A percentile compares a stretch with the other conserved stretches of the same genome.
These are phyloP conservation scores for Hydropsyche betteni DNA, from an alignment of 2,888 invertebrate genomes.

Conservation along the genomic window DNA sequence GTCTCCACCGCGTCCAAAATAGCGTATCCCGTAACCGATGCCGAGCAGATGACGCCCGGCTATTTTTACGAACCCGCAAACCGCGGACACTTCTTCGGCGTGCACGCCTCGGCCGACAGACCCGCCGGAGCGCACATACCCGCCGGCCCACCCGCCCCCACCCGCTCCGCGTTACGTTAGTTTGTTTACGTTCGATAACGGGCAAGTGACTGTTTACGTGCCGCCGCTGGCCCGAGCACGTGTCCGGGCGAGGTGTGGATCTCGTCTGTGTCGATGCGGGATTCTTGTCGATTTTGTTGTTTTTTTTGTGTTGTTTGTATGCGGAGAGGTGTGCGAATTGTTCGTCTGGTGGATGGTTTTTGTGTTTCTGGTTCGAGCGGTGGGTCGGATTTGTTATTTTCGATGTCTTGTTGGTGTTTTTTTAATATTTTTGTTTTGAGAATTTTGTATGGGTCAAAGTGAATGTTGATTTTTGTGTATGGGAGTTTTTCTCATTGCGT, in stretches of 20 bases:
- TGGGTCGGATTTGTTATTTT: no score
- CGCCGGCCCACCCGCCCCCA: no score
- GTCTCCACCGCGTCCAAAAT: conserved; percentile 12
- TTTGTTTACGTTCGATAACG: conserved; percentile 28
- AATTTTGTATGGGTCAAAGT: no score
- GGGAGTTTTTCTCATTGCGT: no score
- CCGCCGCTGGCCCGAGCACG: not conserved
- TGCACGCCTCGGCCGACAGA: not conserved
- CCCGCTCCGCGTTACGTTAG: not conserved
- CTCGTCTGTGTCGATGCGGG: not conserved
- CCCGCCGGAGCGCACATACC: not conserved
- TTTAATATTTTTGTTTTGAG: no score
- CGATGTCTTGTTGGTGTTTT: no score
- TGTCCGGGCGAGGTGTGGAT: not conserved
- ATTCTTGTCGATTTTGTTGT: no score
- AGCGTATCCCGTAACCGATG: conserved; percentile 27
- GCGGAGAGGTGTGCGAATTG: not conserved
- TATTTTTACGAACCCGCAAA: conserved; percentile 22
- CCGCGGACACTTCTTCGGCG: conserved; percentile 3
- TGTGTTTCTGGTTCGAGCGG: not conserved
- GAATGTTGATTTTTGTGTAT: no score
- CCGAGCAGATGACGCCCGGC: conserved; percentile 27
- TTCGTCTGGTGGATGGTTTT: not conserved
- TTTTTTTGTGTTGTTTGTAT: no score
- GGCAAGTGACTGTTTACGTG: conserved; percentile 19